Percentiles rank a stretch among this genome's conserved stretches.
phyloP scores from a whole-genome alignment of 2,797 vertebrate species.

The Orientallactaga sibirica region DNA sequence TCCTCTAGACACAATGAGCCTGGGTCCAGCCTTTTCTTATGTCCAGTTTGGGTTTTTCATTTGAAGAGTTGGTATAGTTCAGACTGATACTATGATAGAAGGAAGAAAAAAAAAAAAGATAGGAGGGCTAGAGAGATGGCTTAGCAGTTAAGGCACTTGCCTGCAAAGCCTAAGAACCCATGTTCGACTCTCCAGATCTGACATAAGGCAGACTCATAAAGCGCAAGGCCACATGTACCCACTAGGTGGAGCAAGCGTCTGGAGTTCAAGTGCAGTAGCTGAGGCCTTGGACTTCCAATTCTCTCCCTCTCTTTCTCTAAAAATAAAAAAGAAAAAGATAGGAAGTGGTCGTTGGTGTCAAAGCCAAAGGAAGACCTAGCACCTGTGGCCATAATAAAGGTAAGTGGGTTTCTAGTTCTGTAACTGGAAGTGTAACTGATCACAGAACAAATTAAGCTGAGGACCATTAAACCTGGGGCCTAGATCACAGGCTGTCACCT shows the following conservation, averaged over 20 bases:
- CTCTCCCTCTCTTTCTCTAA: too few relatives aligned
- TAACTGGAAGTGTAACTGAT: constrained; percentile 31
- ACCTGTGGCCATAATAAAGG: constrained; percentile 33
- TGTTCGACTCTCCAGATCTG: too few relatives aligned
- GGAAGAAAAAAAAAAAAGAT: too few relatives aligned
- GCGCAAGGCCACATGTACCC: too few relatives aligned
- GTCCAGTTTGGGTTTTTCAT: constrained; percentile 52
- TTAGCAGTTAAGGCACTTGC: too few relatives aligned
- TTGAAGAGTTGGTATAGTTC: constrained; percentile 58
- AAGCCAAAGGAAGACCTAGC: constrained; percentile 54
- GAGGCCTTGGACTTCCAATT: too few relatives aligned
- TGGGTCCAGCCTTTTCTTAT: constrained; percentile 30
- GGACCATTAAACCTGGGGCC: background rate
- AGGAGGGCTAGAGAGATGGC: too few relatives aligned
- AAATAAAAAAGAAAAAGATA: background rate
- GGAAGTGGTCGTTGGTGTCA: constrained; percentile 45
- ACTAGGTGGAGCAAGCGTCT: too few relatives aligned
- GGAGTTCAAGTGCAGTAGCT: too few relatives aligned
- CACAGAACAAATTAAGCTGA: constrained; percentile 21
- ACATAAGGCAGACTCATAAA: too few relatives aligned
- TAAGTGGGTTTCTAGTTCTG: constrained; percentile 42
- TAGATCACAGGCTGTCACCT: background rate
- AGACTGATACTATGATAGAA: constrained; percentile 6
- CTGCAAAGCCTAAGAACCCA: too few relatives aligned
- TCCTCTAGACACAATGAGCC: constrained; percentile 18